These are phyloP conservation scores for Scaptomyza parva DNA, from an alignment of 2,888 invertebrate genomes.

Conservation along the genomic window DNA sequence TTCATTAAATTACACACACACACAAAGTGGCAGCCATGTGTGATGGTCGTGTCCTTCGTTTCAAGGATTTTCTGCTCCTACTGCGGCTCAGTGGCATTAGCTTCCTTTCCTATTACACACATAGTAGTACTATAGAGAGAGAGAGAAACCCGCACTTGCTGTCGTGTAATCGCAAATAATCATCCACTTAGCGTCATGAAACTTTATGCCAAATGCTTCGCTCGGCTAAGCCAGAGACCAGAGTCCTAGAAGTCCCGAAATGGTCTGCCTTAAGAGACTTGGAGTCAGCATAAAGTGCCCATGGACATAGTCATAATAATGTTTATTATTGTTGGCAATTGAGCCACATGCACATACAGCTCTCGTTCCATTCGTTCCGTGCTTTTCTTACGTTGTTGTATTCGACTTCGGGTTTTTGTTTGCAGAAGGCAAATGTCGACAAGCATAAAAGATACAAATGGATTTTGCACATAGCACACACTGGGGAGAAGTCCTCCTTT, in stretches of 20 bases:
- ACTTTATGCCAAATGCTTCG: conserved; percentile 68
- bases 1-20: conserved; percentile 65
- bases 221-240: conserved; percentile 14
- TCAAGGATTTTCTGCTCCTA: conserved; percentile 59
- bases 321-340: conserved; percentile 70
- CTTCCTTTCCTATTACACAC: neutral
- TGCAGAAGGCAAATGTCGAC: conserved; percentile 29
- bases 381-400: too few relatives aligned
- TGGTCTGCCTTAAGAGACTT: conserved; percentile 51
- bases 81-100: conserved; percentile 30
- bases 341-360: conserved; percentile 36
- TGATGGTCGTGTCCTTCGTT: conserved; percentile 64
- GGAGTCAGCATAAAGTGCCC: conserved; percentile 61
- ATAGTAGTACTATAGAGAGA: too few relatives aligned
- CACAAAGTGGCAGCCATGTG: conserved; percentile 48
- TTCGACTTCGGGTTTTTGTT: conserved; percentile 33
- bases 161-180: conserved; percentile 79
- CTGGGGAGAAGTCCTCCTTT: neutral
- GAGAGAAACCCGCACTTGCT: conserved; percentile 33
- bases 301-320: conserved; percentile 69
- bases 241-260: conserved; percentile 11
- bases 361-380: conserved; percentile 24
- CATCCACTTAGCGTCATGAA: conserved; percentile 78
- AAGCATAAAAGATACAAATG: conserved; percentile 52
- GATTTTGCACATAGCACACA: conserved; percentile 15